Percentiles rank a stretch among this genome's conserved stretches.
Conservation (phyloP, 2,888 invertebrate genomes). For the Gymnocheta viridis region DNA sequence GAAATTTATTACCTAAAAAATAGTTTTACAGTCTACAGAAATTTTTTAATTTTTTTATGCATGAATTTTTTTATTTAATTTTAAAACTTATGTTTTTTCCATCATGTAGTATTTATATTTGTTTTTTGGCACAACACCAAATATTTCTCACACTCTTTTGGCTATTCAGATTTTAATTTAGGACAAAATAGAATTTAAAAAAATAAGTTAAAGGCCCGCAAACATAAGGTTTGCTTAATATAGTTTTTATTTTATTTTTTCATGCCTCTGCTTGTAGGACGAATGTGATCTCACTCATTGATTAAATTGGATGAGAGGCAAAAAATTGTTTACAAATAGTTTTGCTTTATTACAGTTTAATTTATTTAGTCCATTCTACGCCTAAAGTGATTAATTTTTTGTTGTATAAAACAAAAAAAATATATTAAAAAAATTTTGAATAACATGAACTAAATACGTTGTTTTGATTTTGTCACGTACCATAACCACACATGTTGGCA, state of each 20-base stretch:
- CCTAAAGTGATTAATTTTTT: constrained; percentile 49
- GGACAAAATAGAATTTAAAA: constrained; percentile 29
- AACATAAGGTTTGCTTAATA: constrained; percentile 58
- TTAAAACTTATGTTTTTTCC: constrained; percentile 29
- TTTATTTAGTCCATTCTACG: constrained; percentile 47
- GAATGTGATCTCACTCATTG: constrained; percentile 49
- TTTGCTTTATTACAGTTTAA: constrained; percentile 32
- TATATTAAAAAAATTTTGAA: constrained; percentile 9
- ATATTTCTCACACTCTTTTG: constrained; percentile 47
- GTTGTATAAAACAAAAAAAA: background rate
- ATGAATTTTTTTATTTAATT: background rate
- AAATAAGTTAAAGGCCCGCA: constrained; percentile 57
- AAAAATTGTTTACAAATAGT: constrained; percentile 25
- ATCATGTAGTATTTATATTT: constrained; percentile 19
- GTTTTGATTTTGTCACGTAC: constrained; percentile 47
- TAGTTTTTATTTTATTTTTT: constrained; percentile 8
- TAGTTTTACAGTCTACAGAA: constrained; percentile 14
- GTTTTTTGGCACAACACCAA: constrained; percentile 64
- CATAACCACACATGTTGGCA: constrained; percentile 16
- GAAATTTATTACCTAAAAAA: constrained; percentile 53
- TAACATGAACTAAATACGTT: constrained; percentile 17
- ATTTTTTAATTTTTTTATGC: constrained; percentile 11
- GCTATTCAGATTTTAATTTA: constrained; percentile 47
- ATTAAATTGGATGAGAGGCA: constrained; percentile 54
- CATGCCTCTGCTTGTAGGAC: background rate